Evolutionary conservation across 2,797 vertebrate genomes (phyloP).

Genomic region (Chrysocyon brachyurus): DNA sequence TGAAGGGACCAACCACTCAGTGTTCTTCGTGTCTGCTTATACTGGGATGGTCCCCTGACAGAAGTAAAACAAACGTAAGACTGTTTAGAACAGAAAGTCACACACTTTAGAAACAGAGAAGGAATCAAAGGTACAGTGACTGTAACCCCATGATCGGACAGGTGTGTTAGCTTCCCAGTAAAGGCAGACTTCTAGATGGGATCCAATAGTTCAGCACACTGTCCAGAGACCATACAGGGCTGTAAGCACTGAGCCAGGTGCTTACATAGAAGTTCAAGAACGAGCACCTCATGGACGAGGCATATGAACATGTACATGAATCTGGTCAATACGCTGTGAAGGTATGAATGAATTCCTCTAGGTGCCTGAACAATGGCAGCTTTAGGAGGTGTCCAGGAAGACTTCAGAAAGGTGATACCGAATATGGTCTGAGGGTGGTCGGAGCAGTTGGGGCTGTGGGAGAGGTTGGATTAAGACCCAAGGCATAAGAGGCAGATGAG

Average conservation of each 20-base stretch:
- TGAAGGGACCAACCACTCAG: neutral
- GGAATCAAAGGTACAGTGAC: neutral
- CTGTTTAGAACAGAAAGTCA: neutral
- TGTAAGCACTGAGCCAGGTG: neutral
- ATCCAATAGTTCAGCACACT: neutral
- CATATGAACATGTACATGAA: fast-evolving
- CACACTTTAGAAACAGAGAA: neutral
- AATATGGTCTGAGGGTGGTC: neutral
- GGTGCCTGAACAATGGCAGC: neutral
- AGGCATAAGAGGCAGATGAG: neutral
- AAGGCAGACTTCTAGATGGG: neutral
- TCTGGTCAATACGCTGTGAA: neutral
- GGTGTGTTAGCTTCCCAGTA: neutral
- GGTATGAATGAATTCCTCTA: neutral
- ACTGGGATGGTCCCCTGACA: neutral
- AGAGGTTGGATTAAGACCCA: too few species aligned
- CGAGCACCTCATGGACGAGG: neutral
- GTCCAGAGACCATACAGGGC: neutral
- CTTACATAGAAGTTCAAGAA: neutral
- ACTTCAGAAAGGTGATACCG: neutral
- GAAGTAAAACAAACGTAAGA: neutral
- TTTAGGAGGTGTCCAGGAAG: neutral
- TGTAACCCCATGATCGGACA: neutral
- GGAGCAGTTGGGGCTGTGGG: neutral
- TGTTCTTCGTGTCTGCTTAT: neutral